Conservation (phyloP, 2,797 vertebrate genomes). For the Mus spretus region DNA sequence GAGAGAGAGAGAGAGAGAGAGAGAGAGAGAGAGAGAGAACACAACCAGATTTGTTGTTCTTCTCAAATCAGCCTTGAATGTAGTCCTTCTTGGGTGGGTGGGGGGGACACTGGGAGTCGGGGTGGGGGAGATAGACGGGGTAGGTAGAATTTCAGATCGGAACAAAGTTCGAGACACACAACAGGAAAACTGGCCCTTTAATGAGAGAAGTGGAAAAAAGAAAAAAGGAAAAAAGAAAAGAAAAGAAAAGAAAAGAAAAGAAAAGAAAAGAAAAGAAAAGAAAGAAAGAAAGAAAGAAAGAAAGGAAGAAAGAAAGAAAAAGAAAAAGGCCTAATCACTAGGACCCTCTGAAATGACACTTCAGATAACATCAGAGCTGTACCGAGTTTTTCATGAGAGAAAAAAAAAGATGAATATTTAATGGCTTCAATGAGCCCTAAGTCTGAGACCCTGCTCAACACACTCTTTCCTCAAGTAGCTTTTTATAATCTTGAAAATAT, state of each 20-base stretch:
- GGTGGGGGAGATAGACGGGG: neutral
- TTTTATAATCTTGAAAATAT: constrained; percentile 61
- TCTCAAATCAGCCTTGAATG: constrained; percentile 75
- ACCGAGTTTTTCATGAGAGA: constrained; percentile 69
- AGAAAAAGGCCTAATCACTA: constrained; percentile 64
- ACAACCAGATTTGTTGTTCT: constrained; percentile 77
- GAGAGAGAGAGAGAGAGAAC: neutral
- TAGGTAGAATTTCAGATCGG: constrained; percentile 77
- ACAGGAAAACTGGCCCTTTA: constrained; percentile 73
- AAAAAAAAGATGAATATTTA: constrained; percentile 78
- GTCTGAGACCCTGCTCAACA: neutral
- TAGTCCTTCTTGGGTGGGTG: neutral
- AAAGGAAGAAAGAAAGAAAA: no score
- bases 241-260: no score
- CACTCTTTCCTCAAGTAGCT: neutral
- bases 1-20: no score
- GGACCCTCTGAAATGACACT: constrained; percentile 77
- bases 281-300: neutral
- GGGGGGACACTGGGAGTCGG: no score
- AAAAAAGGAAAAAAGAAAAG: neutral
- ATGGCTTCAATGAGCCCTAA: constrained; percentile 74
- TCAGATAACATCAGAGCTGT: constrained; percentile 74
- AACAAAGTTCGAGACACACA: constrained; percentile 75
- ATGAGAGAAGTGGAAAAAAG: constrained; percentile 69
- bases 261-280: no score